A percentile compares a stretch with the other conserved stretches of the same genome.
Evolutionary conservation across 2,888 invertebrate species (phyloP).

Genomic region (Diloba caeruleocephala): DNA sequence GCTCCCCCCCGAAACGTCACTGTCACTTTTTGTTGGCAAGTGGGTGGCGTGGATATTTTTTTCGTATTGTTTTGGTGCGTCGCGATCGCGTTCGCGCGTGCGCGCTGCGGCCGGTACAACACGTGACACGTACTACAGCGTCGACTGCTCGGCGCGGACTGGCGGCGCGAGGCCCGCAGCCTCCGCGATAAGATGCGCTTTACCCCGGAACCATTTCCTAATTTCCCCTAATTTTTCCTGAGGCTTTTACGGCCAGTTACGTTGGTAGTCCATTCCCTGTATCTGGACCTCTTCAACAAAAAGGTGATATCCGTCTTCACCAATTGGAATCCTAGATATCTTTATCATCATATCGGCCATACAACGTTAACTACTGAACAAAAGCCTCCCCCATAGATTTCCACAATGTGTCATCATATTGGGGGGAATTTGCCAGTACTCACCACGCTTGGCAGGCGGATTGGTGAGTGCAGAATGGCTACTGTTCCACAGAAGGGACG

Average conservation of each 20-base stretch:
- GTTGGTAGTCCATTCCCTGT: conserved; percentile 1
- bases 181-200: conserved; percentile 59
- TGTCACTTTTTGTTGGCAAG: conserved; percentile 79
- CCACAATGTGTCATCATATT: too few relatives aligned
- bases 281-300: conserved; percentile 6
- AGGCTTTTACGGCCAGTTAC: conserved; percentile 11
- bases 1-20: conserved; percentile 81
- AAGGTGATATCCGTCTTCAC: conserved; percentile 13
- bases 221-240: conserved; percentile 37
- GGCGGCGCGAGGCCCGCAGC: conserved; percentile 56
- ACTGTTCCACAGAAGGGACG: too few relatives aligned
- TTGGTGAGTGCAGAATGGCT: too few relatives aligned
- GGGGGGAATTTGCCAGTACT: too few relatives aligned
- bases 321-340: conserved; percentile 22
- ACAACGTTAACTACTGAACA: too few relatives aligned
- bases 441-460: too few relatives aligned
- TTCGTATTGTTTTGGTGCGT: conserved; percentile 60
- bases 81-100: conserved; percentile 77
- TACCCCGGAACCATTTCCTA: conserved; percentile 68
- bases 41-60: conserved; percentile 72
- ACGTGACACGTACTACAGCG: conserved; percentile 59
- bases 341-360: too few relatives aligned
- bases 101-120: conserved; percentile 61
- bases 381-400: too few relatives aligned
- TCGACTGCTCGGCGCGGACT: conserved; percentile 76